These are phyloP conservation scores for Coregonus sp. DNA, from an alignment of 2,797 vertebrate genomes.

Conservation along the genomic window DNA sequence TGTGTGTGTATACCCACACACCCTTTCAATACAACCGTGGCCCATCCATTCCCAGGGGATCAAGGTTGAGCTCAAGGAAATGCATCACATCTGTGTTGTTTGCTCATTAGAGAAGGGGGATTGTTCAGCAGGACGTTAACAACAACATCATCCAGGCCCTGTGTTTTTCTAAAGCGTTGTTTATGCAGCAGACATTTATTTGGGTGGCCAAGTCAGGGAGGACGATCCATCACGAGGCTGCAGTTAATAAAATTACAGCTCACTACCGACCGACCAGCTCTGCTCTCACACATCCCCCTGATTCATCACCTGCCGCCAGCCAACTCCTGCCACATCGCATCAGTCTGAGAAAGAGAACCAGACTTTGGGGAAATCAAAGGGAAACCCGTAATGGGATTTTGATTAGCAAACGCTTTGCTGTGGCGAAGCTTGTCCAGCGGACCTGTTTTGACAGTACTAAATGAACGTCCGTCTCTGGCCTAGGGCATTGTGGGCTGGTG, in stretches of 20 bases:
- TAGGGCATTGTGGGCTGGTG: background rate
- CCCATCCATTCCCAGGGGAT: constrained; percentile 39
- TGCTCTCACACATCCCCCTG: constrained; percentile 61
- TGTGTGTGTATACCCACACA: background rate
- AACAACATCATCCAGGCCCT: constrained; percentile 46
- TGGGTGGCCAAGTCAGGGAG: constrained; percentile 37
- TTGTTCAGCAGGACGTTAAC: constrained; percentile 49
- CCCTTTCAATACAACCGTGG: constrained; percentile 7
- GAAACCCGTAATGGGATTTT: constrained; percentile 51
- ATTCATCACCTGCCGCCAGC: constrained; percentile 74
- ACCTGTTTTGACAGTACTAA: constrained; percentile 32
- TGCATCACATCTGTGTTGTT: constrained; percentile 43
- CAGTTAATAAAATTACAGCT: constrained; percentile 79
- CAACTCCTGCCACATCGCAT: constrained; percentile 69
- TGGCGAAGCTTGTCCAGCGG: background rate
- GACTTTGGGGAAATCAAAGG: constrained; percentile 57
- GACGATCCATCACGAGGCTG: constrained; percentile 66
- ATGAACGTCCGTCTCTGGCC: constrained; percentile 24
- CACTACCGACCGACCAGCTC: constrained; percentile 30
- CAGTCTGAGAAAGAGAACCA: constrained; percentile 38
- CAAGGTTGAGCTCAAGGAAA: constrained; percentile 29
- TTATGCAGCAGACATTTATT: constrained; percentile 64
- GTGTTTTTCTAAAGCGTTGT: constrained; percentile 41
- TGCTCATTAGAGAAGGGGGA: constrained; percentile 42
- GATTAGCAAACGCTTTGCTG: constrained; percentile 47